Conservation (phyloP, 2,113 vertebrate genomes). For the Xenopus borealis region DNA sequence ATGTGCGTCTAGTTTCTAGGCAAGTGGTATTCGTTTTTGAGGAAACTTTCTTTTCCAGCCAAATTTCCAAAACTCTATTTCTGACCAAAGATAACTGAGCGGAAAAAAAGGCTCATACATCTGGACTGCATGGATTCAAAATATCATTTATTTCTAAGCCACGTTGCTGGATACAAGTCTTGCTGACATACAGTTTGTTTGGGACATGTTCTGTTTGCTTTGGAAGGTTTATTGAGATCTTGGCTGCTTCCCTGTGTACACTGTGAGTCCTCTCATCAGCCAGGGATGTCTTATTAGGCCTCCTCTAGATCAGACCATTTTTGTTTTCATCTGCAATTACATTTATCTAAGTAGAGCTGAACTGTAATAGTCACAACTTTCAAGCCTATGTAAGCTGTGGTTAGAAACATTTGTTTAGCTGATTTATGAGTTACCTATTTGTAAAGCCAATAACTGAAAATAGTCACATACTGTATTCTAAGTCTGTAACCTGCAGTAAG, state of each 20-base stretch:
- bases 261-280: not conserved
- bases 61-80: slow-evolving; percentile 12
- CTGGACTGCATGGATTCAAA: slow-evolving; percentile 22
- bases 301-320: too few relatives aligned
- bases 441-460: too few relatives aligned
- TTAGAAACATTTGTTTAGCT: too few relatives aligned
- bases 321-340: too few relatives aligned
- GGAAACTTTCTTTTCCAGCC: slow-evolving; percentile 22
- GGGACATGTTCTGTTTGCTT: slow-evolving; percentile 51
- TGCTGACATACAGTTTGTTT: slow-evolving; percentile 32
- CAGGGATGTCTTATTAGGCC: too few relatives aligned
- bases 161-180: slow-evolving; percentile 7
- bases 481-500: too few relatives aligned
- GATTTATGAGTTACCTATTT: too few relatives aligned
- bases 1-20: slow-evolving; percentile 15
- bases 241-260: slow-evolving; percentile 47
- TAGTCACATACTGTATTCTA: too few relatives aligned
- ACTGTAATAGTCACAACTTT: too few relatives aligned
- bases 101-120: slow-evolving; percentile 9
- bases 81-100: slow-evolving; percentile 2
- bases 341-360: too few relatives aligned
- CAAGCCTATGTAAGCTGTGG: too few relatives aligned
- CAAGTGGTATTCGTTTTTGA: slow-evolving; percentile 38
- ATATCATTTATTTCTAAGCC: not conserved
- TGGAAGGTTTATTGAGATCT: slow-evolving; percentile 29